These are phyloP conservation scores for Lates calcarifer DNA, from an alignment of 2,113 vertebrate species.

Conservation along the genomic window DNA sequence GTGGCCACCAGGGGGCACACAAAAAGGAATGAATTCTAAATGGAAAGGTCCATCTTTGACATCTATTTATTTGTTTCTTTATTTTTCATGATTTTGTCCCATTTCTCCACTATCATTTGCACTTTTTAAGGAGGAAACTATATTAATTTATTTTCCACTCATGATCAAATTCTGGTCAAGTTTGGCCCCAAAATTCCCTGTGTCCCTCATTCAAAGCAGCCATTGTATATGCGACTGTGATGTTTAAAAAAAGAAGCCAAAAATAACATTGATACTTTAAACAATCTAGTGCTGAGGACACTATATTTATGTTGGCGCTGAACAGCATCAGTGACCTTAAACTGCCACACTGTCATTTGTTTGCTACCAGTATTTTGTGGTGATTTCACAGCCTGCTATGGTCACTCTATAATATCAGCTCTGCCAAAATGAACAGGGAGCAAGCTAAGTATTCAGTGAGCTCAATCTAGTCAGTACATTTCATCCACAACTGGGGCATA, in stretches of 20 bases:
- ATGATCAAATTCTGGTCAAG: neutral
- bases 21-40: neutral
- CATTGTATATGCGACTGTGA: neutral
- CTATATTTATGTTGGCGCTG: slow-evolving; percentile 8
- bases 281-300: neutral
- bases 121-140: neutral
- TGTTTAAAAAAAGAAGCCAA: neutral
- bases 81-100: neutral
- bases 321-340: neutral
- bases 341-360: neutral
- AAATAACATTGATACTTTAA: neutral
- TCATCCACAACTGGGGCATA: neutral
- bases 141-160: neutral
- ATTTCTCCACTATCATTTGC: neutral
- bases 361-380: neutral
- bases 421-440: neutral
- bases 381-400: neutral
- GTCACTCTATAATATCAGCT: neutral
- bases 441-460: slow-evolving; percentile 3
- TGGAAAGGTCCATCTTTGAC: too few relatives aligned
- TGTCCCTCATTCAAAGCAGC: neutral
- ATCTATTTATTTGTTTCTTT: neutral
- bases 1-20: neutral
- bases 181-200: neutral
- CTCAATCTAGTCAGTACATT: neutral